Evolutionary conservation across 2,797 vertebrate genomes (phyloP).

Genomic region (Hypotaenidia philippensis): DNA sequence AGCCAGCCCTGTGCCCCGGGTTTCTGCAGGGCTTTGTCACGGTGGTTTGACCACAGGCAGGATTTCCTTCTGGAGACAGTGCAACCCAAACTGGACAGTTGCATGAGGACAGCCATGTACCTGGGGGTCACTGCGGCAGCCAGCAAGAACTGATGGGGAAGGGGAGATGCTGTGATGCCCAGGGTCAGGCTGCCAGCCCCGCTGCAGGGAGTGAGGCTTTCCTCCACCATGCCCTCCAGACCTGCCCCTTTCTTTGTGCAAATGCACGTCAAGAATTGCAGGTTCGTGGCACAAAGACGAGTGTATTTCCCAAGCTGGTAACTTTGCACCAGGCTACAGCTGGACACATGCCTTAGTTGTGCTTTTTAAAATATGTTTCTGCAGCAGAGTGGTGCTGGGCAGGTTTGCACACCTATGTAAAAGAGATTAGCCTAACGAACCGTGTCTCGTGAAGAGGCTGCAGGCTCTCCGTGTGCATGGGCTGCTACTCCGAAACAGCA

Average conservation of each 20-base stretch:
- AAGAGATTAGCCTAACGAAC: background rate
- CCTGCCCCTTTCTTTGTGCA: too few relatives aligned
- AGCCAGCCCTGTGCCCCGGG: fast-evolving
- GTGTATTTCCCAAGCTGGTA: background rate
- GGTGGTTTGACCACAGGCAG: background rate
- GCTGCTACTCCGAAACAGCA: background rate
- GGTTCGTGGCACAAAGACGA: fast-evolving
- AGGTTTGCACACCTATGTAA: background rate
- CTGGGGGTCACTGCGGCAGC: background rate
- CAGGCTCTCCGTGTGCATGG: fast-evolving
- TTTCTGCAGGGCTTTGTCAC: background rate
- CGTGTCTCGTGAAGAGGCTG: background rate
- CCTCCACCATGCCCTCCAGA: background rate
- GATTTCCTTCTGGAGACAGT: background rate
- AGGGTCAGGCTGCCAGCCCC: background rate
- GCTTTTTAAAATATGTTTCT: background rate
- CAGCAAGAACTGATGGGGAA: fast-evolving
- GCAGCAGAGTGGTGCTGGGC: fast-evolving
- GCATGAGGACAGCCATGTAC: background rate
- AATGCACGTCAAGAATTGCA: fast-evolving
- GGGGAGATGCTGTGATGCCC: background rate
- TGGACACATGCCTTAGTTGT: background rate
- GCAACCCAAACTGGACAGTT: fast-evolving
- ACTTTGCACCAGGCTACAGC: background rate
- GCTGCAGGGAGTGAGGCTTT: background rate